Conservation (phyloP, 2,888 invertebrate genomes). For the Volucella inflata region DNA sequence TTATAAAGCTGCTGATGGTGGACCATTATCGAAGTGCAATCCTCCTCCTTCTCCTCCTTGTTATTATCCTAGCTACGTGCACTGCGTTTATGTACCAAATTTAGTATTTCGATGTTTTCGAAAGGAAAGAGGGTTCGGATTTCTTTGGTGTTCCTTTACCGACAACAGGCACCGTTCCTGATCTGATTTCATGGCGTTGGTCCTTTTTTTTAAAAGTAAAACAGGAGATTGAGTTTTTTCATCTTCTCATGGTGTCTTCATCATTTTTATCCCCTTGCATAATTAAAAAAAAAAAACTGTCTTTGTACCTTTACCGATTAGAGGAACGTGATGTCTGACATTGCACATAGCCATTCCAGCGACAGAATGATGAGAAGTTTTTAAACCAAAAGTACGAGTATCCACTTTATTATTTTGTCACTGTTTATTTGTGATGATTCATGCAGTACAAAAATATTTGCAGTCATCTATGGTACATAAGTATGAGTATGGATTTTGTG, state of each 20-base stretch:
- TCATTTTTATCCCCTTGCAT: slow-evolving; percentile 17
- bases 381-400: too few relatives aligned
- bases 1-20: slow-evolving; percentile 19
- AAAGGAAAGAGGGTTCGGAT: neutral
- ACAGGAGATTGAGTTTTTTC: slow-evolving; percentile 1
- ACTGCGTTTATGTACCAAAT: slow-evolving; percentile 36
- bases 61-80: slow-evolving; percentile 26
- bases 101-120: slow-evolving; percentile 13
- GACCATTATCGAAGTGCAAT: slow-evolving; percentile 41
- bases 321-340: too few relatives aligned
- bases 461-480: too few relatives aligned
- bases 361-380: too few relatives aligned
- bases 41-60: neutral
- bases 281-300: slow-evolving; percentile 28
- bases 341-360: too few relatives aligned
- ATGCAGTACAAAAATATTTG: too few relatives aligned
- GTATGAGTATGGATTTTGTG: too few relatives aligned
- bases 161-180: slow-evolving; percentile 12
- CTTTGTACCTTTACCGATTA: neutral
- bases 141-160: slow-evolving; percentile 17
- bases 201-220: neutral
- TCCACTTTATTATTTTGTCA: too few relatives aligned
- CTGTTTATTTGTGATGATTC: too few relatives aligned
- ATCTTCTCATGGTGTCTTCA: slow-evolving; percentile 4
- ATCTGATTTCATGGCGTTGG: slow-evolving; percentile 53